phyloP scores from a whole-genome alignment of 1,140 invertebrate species.

The Lanistes nyassanus region DNA sequence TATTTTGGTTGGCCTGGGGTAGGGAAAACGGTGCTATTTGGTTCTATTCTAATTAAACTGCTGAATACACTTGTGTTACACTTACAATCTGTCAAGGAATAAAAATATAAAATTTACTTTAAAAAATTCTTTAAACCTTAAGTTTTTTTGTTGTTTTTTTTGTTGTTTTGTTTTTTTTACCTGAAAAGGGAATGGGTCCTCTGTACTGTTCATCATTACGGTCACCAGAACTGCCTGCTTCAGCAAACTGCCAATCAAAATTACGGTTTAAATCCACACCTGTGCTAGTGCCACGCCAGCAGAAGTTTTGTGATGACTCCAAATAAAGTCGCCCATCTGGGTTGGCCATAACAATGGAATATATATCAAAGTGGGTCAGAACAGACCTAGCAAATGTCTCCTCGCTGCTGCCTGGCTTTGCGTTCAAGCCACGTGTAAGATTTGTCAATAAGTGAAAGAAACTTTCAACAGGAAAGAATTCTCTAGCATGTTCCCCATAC shows the following conservation, averaged over 20 bases:
- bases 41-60: no score
- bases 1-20: no score
- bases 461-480: constrained; percentile 62
- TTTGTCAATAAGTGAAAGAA: constrained; percentile 54
- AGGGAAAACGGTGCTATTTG: no score
- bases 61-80: no score
- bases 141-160: no score
- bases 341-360: constrained; percentile 57
- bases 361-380: constrained; percentile 54
- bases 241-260: constrained; percentile 64
- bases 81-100: no score
- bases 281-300: constrained; percentile 59
- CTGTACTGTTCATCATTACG: constrained; percentile 59
- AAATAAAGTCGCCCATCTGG: constrained; percentile 59
- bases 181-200: constrained; percentile 58
- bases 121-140: no score
- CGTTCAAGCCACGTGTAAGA: constrained; percentile 43
- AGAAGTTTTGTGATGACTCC: constrained; percentile 58
- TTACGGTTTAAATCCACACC: constrained; percentile 63
- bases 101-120: no score
- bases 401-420: constrained; percentile 15
- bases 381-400: constrained; percentile 36
- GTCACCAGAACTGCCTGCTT: constrained; percentile 56
- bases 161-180: no score
- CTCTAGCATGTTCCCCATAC: constrained; percentile 64